Base-by-base conservation (phyloP, 1,140 invertebrate genomes). In the Phocides pigmalion region DNA sequence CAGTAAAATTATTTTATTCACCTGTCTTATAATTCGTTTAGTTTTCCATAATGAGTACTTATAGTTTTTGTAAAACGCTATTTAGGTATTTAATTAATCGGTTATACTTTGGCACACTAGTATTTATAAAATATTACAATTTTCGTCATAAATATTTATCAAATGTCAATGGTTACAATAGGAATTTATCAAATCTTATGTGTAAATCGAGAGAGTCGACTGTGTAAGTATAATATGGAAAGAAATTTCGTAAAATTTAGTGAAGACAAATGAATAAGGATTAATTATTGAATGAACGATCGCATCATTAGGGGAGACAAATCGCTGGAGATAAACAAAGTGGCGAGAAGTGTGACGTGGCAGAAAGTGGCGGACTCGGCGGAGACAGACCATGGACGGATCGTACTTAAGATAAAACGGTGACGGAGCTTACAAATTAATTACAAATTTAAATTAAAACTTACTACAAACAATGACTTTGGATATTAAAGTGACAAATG, bases 1-100 rank as follows among this genome's bases (percentile, higher is more conserved):
- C 51, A 64, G 59, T 66, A 59, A 70, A 58, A 53, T 62, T 70
- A 74, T 74, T 68, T 68, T 66, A 64, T 77, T 74, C 66, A 85
- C 86, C 86, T 89, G 86, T 87, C 58, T 76, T 79, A 72, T 89
- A 89, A 89, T 89, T 89, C 82, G 86, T 89, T 83, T 76, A 80
- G 83, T 87, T 89, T 74, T 70, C 68, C 35, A 35, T 58, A 49
- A 49, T 15, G 17, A 35, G 22, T 42, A 25, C 19, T 15, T 56
- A 54, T 22, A 25, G n/a, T 46, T 22, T 59, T 59, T 49, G 28
- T 61, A 37, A 35, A 49, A 37, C 25, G 12, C 25, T 61, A 49
- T 37, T 59, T 37, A 49, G 17, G 22, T 59, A 59, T 44, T 46
- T 37, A 15, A 17, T 49, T 15, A 15, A 58, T 32, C 41, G 41